Percentiles rank a stretch among this genome's conserved stretches.
Conservation (phyloP, 2,888 invertebrate species). For the Scaptomyza flava region DNA sequence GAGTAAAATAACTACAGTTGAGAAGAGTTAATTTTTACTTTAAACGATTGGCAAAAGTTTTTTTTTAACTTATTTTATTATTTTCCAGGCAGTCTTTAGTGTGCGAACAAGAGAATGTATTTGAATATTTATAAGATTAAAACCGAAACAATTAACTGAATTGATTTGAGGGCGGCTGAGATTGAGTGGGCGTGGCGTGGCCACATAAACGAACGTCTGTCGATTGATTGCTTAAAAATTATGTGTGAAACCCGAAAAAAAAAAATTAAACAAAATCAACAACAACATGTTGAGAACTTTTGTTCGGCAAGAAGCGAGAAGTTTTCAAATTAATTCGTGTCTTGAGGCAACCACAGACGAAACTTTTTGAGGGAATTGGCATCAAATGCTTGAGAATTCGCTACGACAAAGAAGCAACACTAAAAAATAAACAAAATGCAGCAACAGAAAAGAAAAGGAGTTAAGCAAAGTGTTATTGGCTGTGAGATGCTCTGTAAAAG, state of each 20-base stretch:
- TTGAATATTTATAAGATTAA: conserved; percentile 14
- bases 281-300: conserved; percentile 31
- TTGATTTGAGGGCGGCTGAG: conserved; percentile 59
- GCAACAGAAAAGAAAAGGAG: conserved; percentile 34
- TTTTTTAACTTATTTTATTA: conserved; percentile 6
- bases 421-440: conserved; percentile 30
- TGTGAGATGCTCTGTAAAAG: conserved; percentile 6
- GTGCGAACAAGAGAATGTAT: conserved; percentile 24
- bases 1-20: conserved; percentile 13
- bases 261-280: conserved; percentile 25
- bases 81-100: background rate
- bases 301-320: conserved; percentile 26
- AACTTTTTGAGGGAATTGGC: conserved; percentile 47
- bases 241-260: conserved; percentile 67
- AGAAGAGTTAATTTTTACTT: conserved; percentile 47
- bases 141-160: conserved; percentile 64
- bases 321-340: conserved; percentile 69
- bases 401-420: background rate
- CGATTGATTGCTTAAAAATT: conserved; percentile 72
- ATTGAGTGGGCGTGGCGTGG: conserved; percentile 4
- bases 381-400: conserved; percentile 29
- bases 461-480: background rate
- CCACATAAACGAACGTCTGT: conserved; percentile 36
- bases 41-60: conserved; percentile 19
- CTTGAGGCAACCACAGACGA: conserved; percentile 54